Evolutionary conservation across 2,797 vertebrate species (phyloP), one percentile per base, ranked within the genome.

Genomic region (Sylvilagus floridanus): DNA sequence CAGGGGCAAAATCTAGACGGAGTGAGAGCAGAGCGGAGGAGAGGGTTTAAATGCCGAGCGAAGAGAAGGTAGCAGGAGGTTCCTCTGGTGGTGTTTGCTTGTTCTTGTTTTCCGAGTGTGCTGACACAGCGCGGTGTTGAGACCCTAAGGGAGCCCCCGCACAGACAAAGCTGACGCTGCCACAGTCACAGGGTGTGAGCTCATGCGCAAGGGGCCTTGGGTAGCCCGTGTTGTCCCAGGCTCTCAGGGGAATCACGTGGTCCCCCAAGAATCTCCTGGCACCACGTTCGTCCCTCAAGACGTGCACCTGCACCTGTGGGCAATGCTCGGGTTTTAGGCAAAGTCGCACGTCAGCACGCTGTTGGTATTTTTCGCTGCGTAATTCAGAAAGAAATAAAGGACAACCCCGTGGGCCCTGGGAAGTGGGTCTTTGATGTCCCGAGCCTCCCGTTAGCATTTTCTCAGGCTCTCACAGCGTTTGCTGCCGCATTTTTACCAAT

Each of bases 401-500:
- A 35, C 54, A 62, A 47, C 54, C 52, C 88, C 32, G 66, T 16
- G 35, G 86, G 81, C 72, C 16, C 84, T 47, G 47, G 69, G 75
- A 28, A 57, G n/a, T 57, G 54, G 47, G 28, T 42, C 14, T 11
- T 26, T 93, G 66, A 28, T 30, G 17, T 50, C 47, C 84, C 71
- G 62, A 84, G 54, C 63, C 52, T 73, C 57, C 66, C 81, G 54
- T 63, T 92, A 35, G 54, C 30, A 84, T 60, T 72, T 63, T 57
- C 57, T 78, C 47, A 75, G 77, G 71, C 11, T 54, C 57, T 78
- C 87, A 75, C 88, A 26, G 35, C 24, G 63, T 93, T 89, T 87
- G 60, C 66, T 93, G 19, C 71, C 63, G 50, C 11, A 10, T 26
- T 86, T 92, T 72, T 75, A 83, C 66, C 37, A 50, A 28, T 62